Base-by-base conservation (phyloP, 2,888 invertebrate genomes). In the Ephialtes manifestator region DNA sequence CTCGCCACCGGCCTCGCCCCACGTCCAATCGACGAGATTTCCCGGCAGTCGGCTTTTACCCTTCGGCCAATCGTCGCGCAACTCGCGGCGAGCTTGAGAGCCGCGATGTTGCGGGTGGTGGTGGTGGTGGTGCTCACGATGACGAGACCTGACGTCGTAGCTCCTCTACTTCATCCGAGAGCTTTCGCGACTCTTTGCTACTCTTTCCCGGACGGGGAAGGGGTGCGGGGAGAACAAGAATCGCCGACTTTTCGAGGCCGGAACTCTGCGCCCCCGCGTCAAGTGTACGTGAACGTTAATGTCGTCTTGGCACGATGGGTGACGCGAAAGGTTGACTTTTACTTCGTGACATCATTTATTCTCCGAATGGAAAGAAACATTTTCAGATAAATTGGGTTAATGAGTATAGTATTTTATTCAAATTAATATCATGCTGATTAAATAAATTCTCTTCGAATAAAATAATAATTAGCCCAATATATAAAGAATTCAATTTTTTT, bases 1-100 rank as follows among this genome's bases (percentile, higher is more conserved):
- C 79, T 83, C 81, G 78, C 75, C 79, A 55, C 83, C 63, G 90
- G 92, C 91, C 91, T 92, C 93, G 93, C 93, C 93, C 93, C 90
- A 88, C 90, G 89, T 90, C 93, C 93, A 93, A 93, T 93, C 91
- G 86, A 89, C 84, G 83, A 78, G 84, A 87, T 84, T 86, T 83
- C 72, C 84, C 83, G 68, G 51, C 86, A 83, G 77, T 74, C 86
- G 65, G 90, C 87, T 88, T 90, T 90, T 86, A 83, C 87, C 67
- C 76, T 72, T 83, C 86, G 86, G 85, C 91, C 91, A 91, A 92
- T 91, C 90, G 86, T 24, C 55, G 75, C 35, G 75, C 82, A 55
- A 78, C 71, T 72, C 81, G 71, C 74, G 67, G 68, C 77, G 81
- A 82, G 79, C 84, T 78, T 82, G 67, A 76, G 72, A 81, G 82